These are phyloP conservation scores for Zoanthus sansibaricus DNA, from an alignment of 92 coral and sea anemone species.

Conservation along the genomic window DNA sequence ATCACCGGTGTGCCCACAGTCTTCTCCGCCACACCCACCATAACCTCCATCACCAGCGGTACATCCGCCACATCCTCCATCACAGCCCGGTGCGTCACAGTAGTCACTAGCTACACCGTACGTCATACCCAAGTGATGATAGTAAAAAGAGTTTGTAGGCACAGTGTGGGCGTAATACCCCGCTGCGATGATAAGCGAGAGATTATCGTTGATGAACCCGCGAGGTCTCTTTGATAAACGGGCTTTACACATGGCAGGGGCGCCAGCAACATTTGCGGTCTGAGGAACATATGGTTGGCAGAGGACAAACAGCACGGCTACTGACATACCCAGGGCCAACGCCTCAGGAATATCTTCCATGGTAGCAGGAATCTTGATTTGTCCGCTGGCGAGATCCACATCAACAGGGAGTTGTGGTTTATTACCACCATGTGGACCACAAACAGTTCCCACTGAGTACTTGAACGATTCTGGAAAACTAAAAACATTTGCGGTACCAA, in stretches of 20 bases:
- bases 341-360: conserved; percentile 76
- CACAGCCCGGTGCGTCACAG: conserved; percentile 37
- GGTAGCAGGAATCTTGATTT: conserved; percentile 52
- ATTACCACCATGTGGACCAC: conserved; percentile 6
- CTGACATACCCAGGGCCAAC: conserved; percentile 73
- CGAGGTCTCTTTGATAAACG: conserved; percentile 43
- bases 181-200: conserved; percentile 59
- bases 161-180: conserved; percentile 64
- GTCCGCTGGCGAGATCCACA: conserved; percentile 53
- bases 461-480: conserved; percentile 35
- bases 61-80: conserved; percentile 52
- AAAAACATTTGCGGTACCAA: conserved; percentile 42
- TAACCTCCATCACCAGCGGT: conserved; percentile 40
- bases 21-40: conserved; percentile 9
- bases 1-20: too few species aligned
- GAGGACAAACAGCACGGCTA: conserved; percentile 73
- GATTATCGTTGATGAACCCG: conserved; percentile 44
- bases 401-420: conserved; percentile 1
- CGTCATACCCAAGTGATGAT: conserved; percentile 3
- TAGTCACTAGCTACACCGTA: conserved; percentile 26
- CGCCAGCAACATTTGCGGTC: not conserved
- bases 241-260: conserved; percentile 33
- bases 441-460: conserved; percentile 49
- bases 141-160: conserved; percentile 57
- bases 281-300: conserved; percentile 68